These are phyloP conservation scores for Blomia tropicalis DNA, from an alignment of 2,888 invertebrate species.

Conservation along the genomic window DNA sequence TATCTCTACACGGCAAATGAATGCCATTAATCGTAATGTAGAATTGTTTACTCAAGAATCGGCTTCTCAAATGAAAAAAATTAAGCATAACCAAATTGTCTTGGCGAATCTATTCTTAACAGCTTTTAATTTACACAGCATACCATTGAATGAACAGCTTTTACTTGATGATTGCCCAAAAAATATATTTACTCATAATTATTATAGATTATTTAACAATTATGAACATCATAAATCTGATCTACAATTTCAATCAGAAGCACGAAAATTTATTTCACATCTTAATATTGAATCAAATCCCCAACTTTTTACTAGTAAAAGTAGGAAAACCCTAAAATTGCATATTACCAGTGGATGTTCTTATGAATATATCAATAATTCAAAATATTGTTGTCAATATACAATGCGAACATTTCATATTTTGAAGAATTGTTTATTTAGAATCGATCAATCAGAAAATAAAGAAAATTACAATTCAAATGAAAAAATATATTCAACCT, in stretches of 20 bases:
- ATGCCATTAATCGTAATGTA: constrained; percentile 13
- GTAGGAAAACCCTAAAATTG: not conserved
- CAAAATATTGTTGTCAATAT: not conserved
- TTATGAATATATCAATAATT: not conserved
- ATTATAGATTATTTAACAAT: not conserved
- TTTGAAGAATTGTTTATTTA: too few relatives aligned
- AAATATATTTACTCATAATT: not conserved
- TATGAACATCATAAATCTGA: not conserved
- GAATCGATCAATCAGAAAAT: too few relatives aligned
- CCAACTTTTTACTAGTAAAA: not conserved
- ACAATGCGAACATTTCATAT: not conserved
- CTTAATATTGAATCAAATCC: not conserved
- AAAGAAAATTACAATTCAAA: not conserved
- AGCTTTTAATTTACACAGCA: constrained; percentile 18
- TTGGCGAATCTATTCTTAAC: constrained; percentile 10
- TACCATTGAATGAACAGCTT: constrained; percentile 3
- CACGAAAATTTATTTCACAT: not conserved
- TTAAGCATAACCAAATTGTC: not conserved
- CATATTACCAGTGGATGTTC: not conserved
- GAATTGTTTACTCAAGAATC: not conserved
- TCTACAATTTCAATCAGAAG: not conserved
- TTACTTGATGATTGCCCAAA: not conserved
- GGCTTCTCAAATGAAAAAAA: not conserved
- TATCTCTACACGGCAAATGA: not conserved
- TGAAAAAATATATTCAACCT: not conserved